A percentile compares a stretch with the other conserved stretches of the same genome.
phyloP scores from a whole-genome alignment of 2,797 vertebrate species.

The Gymnoscopelus microlampas region DNA sequence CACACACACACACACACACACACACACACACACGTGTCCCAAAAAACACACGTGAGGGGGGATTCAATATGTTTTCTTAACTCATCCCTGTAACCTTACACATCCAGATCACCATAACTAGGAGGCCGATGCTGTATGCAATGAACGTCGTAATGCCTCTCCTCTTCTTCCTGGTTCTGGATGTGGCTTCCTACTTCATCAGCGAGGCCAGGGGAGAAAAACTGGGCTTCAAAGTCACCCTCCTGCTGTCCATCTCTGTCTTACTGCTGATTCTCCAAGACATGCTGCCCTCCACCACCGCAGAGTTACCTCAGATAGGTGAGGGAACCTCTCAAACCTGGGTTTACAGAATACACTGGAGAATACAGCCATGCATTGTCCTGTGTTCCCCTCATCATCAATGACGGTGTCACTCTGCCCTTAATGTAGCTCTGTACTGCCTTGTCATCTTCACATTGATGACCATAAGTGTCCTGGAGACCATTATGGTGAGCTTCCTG shows the following conservation, averaged over 20 bases:
- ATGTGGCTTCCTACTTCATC: conserved; percentile 68
- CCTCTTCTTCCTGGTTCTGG: conserved; percentile 65
- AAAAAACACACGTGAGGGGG: too few relatives aligned
- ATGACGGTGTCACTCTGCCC: too few relatives aligned
- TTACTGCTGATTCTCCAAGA: too few relatives aligned
- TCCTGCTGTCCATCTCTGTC: conserved; percentile 59
- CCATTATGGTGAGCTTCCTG: too few relatives aligned
- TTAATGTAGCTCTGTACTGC: too few relatives aligned
- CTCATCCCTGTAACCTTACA: neutral
- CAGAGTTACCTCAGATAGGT: neutral
- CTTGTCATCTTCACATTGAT: too few relatives aligned
- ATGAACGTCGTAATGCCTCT: conserved; percentile 72
- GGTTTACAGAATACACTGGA: neutral
- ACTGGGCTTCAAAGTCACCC: conserved; percentile 72
- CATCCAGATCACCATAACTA: conserved; percentile 53
- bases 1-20: too few relatives aligned
- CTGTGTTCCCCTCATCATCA: too few relatives aligned
- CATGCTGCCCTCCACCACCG: neutral
- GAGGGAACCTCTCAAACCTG: neutral
- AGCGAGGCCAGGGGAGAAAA: conserved; percentile 64
- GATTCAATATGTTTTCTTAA: neutral
- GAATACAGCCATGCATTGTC: too few relatives aligned
- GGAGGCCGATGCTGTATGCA: conserved; percentile 25
- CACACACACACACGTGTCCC: too few relatives aligned
- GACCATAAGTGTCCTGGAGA: too few relatives aligned